Conservation (phyloP, 2,797 vertebrate genomes). For the Sebastes itinus region DNA sequence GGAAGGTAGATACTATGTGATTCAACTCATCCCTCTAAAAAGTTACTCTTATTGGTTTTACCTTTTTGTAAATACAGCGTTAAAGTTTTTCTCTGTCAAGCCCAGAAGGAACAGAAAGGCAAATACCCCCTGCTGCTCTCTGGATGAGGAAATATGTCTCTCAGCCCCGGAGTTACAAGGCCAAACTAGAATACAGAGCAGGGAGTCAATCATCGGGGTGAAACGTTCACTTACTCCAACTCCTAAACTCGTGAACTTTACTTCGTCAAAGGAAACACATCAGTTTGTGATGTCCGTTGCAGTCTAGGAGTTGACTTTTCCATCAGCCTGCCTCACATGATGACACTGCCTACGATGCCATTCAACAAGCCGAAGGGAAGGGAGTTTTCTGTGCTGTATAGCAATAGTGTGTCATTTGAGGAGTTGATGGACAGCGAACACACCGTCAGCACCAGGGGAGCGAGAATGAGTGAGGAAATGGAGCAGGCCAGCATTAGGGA, state of each 20-base stretch:
- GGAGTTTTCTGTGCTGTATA: not conserved
- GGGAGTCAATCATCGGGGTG: constrained; percentile 20
- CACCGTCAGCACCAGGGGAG: not conserved
- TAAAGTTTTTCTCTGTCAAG: not conserved
- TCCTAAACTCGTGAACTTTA: constrained; percentile 4
- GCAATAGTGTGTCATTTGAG: not conserved
- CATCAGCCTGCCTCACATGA: not conserved
- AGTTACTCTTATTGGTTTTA: not conserved
- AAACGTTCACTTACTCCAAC: constrained; percentile 34
- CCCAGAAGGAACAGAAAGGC: not conserved
- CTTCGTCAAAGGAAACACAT: not conserved
- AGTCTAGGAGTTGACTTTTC: not conserved
- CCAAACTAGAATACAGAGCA: constrained; percentile 14
- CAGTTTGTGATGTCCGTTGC: not conserved
- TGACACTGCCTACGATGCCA: not conserved
- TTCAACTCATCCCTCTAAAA: not conserved
- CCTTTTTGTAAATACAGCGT: not conserved
- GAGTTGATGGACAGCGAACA: not conserved
- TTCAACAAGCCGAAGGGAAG: not conserved
- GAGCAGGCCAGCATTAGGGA: not conserved
- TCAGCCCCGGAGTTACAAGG: not conserved
- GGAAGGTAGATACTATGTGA: not conserved
- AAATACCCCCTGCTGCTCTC: not conserved
- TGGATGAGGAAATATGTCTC: constrained; percentile 23
- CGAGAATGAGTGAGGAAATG: not conserved